Conservation (phyloP, 2,113 vertebrate species). For the Elgaria multicarinata region DNA sequence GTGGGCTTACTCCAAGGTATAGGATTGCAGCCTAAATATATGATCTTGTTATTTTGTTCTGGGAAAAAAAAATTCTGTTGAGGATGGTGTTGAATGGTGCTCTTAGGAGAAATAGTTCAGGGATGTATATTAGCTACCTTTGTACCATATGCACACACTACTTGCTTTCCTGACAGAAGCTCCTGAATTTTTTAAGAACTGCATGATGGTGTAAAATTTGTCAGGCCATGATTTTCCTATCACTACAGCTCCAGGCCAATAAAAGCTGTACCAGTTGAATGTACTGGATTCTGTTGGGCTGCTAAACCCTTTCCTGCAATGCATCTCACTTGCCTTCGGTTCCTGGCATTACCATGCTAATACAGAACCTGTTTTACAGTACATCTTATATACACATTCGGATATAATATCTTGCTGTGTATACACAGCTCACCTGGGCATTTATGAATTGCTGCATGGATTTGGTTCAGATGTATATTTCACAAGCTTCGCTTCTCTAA, state of each 20-base stretch:
- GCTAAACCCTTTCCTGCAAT: background rate
- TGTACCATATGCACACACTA: background rate
- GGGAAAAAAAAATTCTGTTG: background rate
- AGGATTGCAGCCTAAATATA: too few relatives aligned
- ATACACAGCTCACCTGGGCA: background rate
- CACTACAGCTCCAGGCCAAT: background rate
- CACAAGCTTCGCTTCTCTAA: constrained; percentile 1
- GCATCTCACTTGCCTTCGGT: background rate
- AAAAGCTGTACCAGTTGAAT: background rate
- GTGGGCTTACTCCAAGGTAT: too few relatives aligned
- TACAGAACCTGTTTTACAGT: background rate
- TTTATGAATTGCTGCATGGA: constrained; percentile 36
- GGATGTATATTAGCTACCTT: background rate
- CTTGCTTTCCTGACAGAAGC: background rate
- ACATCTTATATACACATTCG: background rate
- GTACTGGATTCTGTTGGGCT: background rate
- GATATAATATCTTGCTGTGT: constrained; percentile 11
- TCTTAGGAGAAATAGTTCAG: background rate
- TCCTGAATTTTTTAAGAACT: background rate
- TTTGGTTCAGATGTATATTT: constrained; percentile 8
- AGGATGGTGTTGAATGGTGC: background rate
- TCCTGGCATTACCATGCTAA: background rate
- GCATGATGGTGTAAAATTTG: background rate
- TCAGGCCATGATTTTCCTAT: too few relatives aligned
- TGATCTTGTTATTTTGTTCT: background rate